These are phyloP conservation scores for Drosophila nannoptera DNA, from an alignment of 1,140 invertebrate genomes.

Conservation along the genomic window DNA sequence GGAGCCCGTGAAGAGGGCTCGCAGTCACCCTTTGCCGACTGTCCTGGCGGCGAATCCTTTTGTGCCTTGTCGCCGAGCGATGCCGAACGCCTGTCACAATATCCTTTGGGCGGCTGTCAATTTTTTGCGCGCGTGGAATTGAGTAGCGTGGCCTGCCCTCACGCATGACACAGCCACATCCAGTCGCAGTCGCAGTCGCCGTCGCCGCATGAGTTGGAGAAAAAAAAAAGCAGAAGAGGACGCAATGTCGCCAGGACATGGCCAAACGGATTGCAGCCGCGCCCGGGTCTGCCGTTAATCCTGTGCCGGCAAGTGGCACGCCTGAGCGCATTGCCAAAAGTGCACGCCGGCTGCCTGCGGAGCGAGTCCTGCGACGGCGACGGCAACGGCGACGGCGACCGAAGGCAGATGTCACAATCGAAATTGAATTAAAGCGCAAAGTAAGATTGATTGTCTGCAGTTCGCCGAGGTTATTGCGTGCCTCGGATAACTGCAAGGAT, in stretches of 20 bases:
- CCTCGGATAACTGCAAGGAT: slow-evolving; percentile 30
- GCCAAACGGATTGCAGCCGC: slow-evolving; percentile 67
- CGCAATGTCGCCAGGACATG: slow-evolving; percentile 51
- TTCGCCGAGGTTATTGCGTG: slow-evolving; percentile 75
- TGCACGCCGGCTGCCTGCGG: slow-evolving; percentile 52
- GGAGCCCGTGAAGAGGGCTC: slow-evolving; percentile 33
- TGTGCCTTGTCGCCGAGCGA: slow-evolving; percentile 54
- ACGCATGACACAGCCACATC: slow-evolving; percentile 61
- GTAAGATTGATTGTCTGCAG: slow-evolving; percentile 77
- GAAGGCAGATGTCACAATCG: slow-evolving; percentile 77
- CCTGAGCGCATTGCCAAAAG: slow-evolving; percentile 74
- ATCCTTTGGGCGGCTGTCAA: slow-evolving; percentile 74
- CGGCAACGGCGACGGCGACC: slow-evolving; percentile 39
- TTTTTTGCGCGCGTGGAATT: slow-evolving; percentile 60
- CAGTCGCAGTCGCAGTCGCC: slow-evolving; percentile 7
- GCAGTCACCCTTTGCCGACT: slow-evolving; percentile 57
- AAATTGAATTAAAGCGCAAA: slow-evolving; percentile 78
- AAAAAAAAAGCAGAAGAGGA: slow-evolving; percentile 13
- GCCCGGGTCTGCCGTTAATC: slow-evolving; percentile 66
- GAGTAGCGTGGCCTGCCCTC: slow-evolving; percentile 61
- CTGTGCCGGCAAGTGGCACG: slow-evolving; percentile 66
- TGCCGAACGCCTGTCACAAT: slow-evolving; percentile 70
- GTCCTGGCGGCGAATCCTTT: slow-evolving; percentile 42
- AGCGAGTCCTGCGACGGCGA: slow-evolving; percentile 37
- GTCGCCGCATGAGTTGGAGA: slow-evolving; percentile 37